A percentile compares a stretch with the other conserved stretches of the same genome.
Conservation (phyloP, 1,140 invertebrate genomes). For the Zaprionus taronus region DNA sequence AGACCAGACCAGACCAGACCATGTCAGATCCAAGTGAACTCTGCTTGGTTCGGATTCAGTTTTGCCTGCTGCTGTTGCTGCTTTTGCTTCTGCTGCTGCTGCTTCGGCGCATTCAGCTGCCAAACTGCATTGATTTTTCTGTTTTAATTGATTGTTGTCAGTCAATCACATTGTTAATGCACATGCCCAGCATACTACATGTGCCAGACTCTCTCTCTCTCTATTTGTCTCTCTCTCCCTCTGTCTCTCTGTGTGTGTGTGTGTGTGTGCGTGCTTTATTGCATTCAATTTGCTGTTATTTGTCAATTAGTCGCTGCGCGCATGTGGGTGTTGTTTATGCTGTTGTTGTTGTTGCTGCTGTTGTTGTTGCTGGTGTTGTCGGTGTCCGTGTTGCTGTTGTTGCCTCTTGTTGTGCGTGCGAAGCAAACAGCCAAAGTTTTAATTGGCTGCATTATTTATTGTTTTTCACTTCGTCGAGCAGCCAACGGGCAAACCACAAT, state of each 20-base stretch:
- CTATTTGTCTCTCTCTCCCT: background rate
- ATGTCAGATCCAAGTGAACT: constrained; percentile 7
- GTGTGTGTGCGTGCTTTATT: constrained; percentile 64
- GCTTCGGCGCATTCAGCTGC: constrained; percentile 50
- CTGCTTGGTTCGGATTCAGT: constrained; percentile 15
- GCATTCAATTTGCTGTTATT: constrained; percentile 81
- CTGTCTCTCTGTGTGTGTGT: constrained; percentile 15
- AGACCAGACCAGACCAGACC: background rate
- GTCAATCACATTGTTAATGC: constrained; percentile 76
- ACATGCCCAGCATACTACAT: constrained; percentile 61
- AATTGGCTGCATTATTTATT: constrained; percentile 82
- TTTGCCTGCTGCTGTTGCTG: constrained; percentile 4
- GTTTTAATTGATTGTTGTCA: constrained; percentile 79
- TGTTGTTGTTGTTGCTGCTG: constrained; percentile 34
- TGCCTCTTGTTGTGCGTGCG: constrained; percentile 41
- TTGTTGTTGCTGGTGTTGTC: constrained; percentile 42
- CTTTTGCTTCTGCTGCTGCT: constrained; percentile 38
- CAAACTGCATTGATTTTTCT: constrained; percentile 68
- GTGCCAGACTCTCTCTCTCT: constrained; percentile 25
- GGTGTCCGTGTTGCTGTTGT: constrained; percentile 25
- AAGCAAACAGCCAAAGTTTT: constrained; percentile 76
- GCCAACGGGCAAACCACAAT: constrained; percentile 56
- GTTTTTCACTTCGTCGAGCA: constrained; percentile 75
- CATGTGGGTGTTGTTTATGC: constrained; percentile 27
- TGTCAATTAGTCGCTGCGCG: constrained; percentile 71